These are phyloP conservation scores for Ptychochromis oligacanthus DNA, from an alignment of 2,113 vertebrate genomes.

Conservation along the genomic window DNA sequence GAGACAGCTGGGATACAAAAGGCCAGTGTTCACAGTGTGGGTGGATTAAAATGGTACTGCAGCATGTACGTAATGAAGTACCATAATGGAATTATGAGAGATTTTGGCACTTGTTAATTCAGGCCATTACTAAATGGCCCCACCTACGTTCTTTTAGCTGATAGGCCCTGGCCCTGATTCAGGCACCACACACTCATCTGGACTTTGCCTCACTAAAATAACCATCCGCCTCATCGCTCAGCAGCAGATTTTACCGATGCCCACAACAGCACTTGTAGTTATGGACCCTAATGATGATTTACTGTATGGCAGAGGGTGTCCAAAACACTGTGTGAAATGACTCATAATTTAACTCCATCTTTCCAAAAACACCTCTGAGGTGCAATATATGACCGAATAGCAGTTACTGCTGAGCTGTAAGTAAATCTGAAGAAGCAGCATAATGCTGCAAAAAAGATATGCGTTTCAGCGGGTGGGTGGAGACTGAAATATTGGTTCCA, in stretches of 20 bases:
- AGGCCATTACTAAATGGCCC: conserved; percentile 62
- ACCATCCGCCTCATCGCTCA: conserved; percentile 35
- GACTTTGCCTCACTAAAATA: conserved; percentile 52
- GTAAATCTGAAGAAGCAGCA: neutral
- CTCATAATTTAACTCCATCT: neutral
- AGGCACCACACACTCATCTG: conserved; percentile 63
- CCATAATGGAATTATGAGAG: conserved; percentile 72
- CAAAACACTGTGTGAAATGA: conserved; percentile 1
- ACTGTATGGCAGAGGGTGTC: neutral
- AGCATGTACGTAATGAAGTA: conserved; percentile 59
- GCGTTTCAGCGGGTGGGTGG: neutral
- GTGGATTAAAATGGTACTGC: conserved; percentile 59
- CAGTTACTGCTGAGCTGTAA: neutral
- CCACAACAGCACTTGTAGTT: conserved; percentile 24
- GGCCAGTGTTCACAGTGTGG: conserved; percentile 57
- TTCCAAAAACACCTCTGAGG: neutral
- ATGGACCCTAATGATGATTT: conserved; percentile 47
- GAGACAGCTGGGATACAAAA: conserved; percentile 57
- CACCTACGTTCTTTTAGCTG: conserved; percentile 62
- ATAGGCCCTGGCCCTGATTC: conserved; percentile 59
- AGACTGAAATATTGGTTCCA: neutral
- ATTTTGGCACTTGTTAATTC: conserved; percentile 72
- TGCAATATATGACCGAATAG: neutral
- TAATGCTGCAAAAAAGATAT: no score
- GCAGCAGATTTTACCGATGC: conserved; percentile 39